These are phyloP conservation scores for Tautogolabrus adspersus DNA, from an alignment of 2,113 vertebrate genomes.

Conservation along the genomic window DNA sequence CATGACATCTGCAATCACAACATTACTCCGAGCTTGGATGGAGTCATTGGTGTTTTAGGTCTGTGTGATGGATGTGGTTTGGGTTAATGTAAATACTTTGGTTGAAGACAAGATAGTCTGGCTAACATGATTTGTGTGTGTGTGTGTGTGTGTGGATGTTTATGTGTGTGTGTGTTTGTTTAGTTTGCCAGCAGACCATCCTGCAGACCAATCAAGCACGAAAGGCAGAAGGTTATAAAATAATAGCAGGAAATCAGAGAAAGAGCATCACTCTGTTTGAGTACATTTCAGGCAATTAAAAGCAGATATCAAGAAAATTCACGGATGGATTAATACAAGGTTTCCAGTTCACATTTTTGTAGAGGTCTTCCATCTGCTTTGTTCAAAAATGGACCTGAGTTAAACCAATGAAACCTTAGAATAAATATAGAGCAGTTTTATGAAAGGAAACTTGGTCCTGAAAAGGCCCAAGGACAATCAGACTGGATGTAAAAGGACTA, in stretches of 20 bases:
- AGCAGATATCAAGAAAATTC: background rate
- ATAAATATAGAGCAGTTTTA: no score
- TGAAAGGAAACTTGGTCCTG: no score
- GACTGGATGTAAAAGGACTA: no score
- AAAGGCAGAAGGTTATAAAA: conserved; percentile 12
- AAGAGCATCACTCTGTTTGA: conserved; percentile 17
- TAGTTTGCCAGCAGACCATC: conserved; percentile 52
- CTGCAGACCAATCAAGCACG: conserved; percentile 41
- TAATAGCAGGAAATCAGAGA: conserved; percentile 34
- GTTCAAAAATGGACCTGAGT: no score
- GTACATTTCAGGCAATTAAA: conserved; percentile 13
- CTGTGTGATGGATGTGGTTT: conserved; percentile 30
- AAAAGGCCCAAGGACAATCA: no score
- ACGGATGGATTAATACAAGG: background rate
- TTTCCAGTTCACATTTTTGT: background rate
- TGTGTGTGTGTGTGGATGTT: background rate
- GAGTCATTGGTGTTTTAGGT: conserved; percentile 34
- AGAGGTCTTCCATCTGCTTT: background rate
- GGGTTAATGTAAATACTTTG: conserved; percentile 25
- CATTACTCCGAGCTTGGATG: conserved; percentile 13
- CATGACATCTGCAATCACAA: conserved; percentile 48
- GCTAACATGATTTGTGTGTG: conserved; percentile 1
- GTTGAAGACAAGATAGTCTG: conserved; percentile 22
- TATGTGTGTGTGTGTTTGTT: conserved; percentile 13
- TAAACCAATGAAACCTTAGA: no score